Conservation (phyloP, 2,888 invertebrate genomes). For the Diarsia rubi region DNA sequence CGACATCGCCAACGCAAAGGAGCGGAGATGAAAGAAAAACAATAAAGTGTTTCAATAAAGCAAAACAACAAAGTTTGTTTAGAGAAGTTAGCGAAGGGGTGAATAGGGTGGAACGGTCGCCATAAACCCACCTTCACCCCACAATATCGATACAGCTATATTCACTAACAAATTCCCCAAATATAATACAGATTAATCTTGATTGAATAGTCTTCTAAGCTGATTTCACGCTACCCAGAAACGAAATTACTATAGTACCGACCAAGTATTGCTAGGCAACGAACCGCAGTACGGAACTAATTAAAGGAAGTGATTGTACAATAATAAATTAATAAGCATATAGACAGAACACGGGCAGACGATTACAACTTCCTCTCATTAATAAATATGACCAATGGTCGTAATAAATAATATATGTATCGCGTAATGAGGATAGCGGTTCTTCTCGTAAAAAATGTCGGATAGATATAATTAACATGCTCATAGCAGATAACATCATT, state of each 20-base stretch:
- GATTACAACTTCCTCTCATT: conserved; percentile 59
- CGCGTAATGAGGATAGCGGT: conserved; percentile 47
- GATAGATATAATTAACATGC: conserved; percentile 20
- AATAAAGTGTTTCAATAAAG: conserved; percentile 88
- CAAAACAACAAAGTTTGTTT: conserved; percentile 87
- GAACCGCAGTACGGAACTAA: conserved; percentile 38
- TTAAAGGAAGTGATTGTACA: conserved; percentile 53
- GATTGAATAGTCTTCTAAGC: conserved; percentile 40
- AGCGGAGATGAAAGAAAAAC: conserved; percentile 86
- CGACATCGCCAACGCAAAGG: conserved; percentile 75
- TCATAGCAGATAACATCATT: conserved; percentile 16
- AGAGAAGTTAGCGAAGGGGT: conserved; percentile 79
- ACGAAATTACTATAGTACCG: conserved; percentile 19
- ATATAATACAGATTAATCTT: conserved; percentile 40
- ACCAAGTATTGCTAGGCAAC: conserved; percentile 37
- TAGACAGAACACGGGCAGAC: conserved; percentile 45
- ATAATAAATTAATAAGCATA: conserved; percentile 57
- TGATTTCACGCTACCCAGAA: conserved; percentile 38
- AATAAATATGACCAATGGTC: conserved; percentile 54
- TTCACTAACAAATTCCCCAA: conserved; percentile 37
- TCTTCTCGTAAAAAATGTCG: conserved; percentile 33
- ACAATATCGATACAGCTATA: conserved; percentile 44
- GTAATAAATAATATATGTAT: conserved; percentile 39
- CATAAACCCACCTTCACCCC: conserved; percentile 50
- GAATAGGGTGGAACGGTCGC: conserved; percentile 62